Base-by-base conservation (phyloP, 2,888 invertebrate species). In the Protula sp. region DNA sequence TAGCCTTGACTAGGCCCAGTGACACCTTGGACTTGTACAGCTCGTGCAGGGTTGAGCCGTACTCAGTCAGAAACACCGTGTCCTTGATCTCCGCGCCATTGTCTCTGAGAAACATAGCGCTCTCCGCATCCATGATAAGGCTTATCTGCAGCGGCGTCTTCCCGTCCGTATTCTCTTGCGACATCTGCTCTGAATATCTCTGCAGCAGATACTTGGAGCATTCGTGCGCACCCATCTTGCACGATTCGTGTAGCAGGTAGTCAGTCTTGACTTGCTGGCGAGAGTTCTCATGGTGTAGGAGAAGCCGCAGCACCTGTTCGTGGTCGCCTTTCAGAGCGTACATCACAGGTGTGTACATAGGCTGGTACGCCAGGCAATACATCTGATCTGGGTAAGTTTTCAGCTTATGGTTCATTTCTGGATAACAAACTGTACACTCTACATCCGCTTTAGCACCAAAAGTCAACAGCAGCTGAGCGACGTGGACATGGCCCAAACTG, bases 381-480 rank as follows among this genome's bases (percentile, higher is more conserved):
- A 78, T 70, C 62, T 72, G 68, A 19, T 67, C 64, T 29, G 69
- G 64, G 50, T 65, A 68, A 5, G 67, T 68, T 30, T 71, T 62
- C 3, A 74, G 70, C 26, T 68, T 86, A 75, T 89, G 89, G 9
- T 86, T 85, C n/a, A n/a, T n/a, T 4, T 87, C 87, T 0, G 89
- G 89, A 83, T 87, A 89, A 73, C 89, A 89, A 86, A 89, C 87
- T 24, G 89, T 83, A 1, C 87, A 87, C 74, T 88, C 88, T 0
- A 87, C 86, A 76, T 89, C 87, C 26, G 87, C 85, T 65, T 87
- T 84, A 3, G 88, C 88, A 26, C 89, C 88, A 79, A 87, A 86
- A 68, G 87, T 86, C 55, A 89, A 73, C 45, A 89, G 76, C 31
- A 88, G 73, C 74, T 88, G 87, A 5, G 89, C 87, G 71, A 87